Base-by-base conservation (phyloP, 1,140 invertebrate species). In the Drosophila virilis region DNA sequence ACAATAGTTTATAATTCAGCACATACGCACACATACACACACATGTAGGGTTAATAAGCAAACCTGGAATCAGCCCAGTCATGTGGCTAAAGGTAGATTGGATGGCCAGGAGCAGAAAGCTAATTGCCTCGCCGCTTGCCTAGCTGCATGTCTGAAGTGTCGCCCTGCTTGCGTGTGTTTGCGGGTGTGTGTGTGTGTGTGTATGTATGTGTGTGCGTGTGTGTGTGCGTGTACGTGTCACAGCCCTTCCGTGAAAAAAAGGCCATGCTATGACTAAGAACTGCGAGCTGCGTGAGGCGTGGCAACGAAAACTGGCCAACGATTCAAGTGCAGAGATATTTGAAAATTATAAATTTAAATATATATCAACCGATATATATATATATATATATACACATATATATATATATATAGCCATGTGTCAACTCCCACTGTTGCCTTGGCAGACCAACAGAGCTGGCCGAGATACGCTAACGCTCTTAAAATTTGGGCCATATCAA, bases 1-100 rank as follows among this genome's bases (percentile, higher is more conserved):
- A 88, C 84, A 88, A 88, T 88, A 88, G 84, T 88, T 88, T 88
- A 84, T 83, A 88, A 89, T 89, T 74, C 77, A 60, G 43, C 76
- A 82, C 71, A 70, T 54, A 74, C 65, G 71, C 58, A 50, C 43
- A 52, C 46, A 52, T 54, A 42, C 35, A 13, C 57, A 73, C 42
- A 8, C 50, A n/a, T 33, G 40, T 22, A 71, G 74, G 81, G 74
- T 85, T 78, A 78, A 83, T 66, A 61, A 64, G 22, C 60, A 38
- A 59, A 60, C 48, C 73, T 69, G 57, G 78, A 81, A 81, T 73
- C 78, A 78, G 71, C 65, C 68, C 60, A 61, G 65, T 69, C 70
- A 72, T 67, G 54, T 67, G 38, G 6, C 10, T 22, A 32, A 45
- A 33, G 35, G 32, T 17, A 28, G 8, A 33, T 12, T 17, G 9